Evolutionary conservation across 2,797 vertebrate species (phyloP), one percentile per base, ranked within the genome.

Genomic region (Esox lucius): DNA sequence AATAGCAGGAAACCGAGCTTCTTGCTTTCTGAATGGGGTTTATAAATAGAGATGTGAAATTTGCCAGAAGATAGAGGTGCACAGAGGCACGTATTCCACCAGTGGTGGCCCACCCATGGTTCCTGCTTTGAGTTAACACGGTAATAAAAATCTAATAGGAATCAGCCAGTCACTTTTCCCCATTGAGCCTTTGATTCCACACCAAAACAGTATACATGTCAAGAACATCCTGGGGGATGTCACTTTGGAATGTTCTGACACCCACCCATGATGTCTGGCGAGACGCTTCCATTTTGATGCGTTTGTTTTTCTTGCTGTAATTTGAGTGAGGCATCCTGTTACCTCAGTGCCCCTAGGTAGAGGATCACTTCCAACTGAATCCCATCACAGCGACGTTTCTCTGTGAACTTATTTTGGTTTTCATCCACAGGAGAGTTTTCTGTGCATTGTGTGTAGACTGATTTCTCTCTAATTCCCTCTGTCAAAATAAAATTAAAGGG

Each of bases 41-140:
- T 33, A 65, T 31, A 65, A 65, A 65, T 65, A 65, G 62, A 65
- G 24, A 65, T 28, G 28, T 65, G 62, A 65, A 65, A 31, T 8
- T 8, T 65, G 62, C 62, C 62, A 65, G 62, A 65, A 28, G 13
- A 31, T 17, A 31, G 28, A 65, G 62, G 22, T 24, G 28, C 6
- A 33, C 16, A 1, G 7, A 64, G 26, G 31, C 62, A 33, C 64
- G 26, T 12, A 35, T 11, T 17, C 16, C 16, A 31, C 24, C 62
- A 65, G 15, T 31, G 62, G 15, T 31, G 15, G 11, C 62, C 62
- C 28, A 28, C 5, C 61, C 15, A 31, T 65, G 28, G 62, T 17
- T 28, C 15, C 13, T 15, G 28, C 28, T 65, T 65, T 65, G 28
- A 65, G 28, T 65, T 33, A 65, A 65, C 62, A 33, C 7, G 28